These are phyloP conservation scores for Datnioides undecimradiatus DNA, from an alignment of 2,113 vertebrate genomes.

Conservation along the genomic window DNA sequence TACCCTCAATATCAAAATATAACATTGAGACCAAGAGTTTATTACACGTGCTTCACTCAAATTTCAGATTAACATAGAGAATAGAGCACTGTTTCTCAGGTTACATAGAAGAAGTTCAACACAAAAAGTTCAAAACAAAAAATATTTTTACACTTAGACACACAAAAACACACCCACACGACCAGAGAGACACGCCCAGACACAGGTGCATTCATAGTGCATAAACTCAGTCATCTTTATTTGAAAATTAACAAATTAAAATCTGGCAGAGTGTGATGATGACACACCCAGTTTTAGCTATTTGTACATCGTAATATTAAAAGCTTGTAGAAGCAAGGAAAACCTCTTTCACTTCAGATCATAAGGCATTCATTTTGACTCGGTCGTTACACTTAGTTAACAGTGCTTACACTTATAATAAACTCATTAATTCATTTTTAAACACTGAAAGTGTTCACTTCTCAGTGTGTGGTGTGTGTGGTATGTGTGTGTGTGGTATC, in stretches of 20 bases:
- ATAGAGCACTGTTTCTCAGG: not conserved
- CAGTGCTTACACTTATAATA: not conserved
- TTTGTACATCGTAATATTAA: slow-evolving; percentile 62
- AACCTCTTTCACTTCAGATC: not conserved
- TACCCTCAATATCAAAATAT: not conserved
- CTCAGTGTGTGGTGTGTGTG: not conserved
- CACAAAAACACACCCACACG: not conserved
- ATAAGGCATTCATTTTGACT: slow-evolving; percentile 15
- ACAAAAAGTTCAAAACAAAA: not conserved
- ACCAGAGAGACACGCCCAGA: slow-evolving; percentile 32
- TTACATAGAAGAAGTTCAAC: not conserved
- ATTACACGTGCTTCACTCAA: not conserved
- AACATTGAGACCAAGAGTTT: not conserved
- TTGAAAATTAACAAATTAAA: slow-evolving; percentile 69
- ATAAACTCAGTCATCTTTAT: slow-evolving; percentile 75
- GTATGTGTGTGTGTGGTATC: not conserved
- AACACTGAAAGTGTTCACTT: slow-evolving; percentile 37
- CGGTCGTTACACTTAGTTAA: slow-evolving; percentile 7
- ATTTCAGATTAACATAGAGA: not conserved
- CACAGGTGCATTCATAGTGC: slow-evolving; percentile 33
- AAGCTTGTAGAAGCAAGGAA: slow-evolving; percentile 32
- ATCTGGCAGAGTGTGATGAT: slow-evolving; percentile 32
- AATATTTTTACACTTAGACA: not conserved
- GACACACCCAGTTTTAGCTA: slow-evolving; percentile 51
- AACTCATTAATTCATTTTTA: not conserved